Base-by-base conservation (phyloP, 2,888 invertebrate genomes). In the Philopedon plagiatum region DNA sequence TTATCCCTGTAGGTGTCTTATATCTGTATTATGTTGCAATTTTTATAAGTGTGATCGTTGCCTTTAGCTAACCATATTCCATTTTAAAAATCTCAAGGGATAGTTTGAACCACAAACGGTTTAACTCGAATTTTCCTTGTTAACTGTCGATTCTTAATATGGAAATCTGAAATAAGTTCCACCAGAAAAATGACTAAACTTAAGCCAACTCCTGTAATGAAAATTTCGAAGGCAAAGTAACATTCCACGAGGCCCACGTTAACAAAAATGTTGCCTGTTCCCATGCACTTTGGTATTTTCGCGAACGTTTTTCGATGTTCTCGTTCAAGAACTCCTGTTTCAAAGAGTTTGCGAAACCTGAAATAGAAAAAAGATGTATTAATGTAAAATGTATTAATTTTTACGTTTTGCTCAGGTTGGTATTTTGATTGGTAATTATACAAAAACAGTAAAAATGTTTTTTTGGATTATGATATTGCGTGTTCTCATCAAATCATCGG, bases 141-240 rank as follows among this genome's bases (percentile, higher is more conserved):
- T 44, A 37, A 8, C 11, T 41, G 23, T 8, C 29, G 8, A 29
- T 49, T 49, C 21, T 49, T 21, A 39, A 57, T 7, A 23, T 67
- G 46, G 7, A 54, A 21, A 3, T 39, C 18, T 0, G 54, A 39
- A 37, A 54, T 32, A 11, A 64, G 29, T 29, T 73, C 74, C 29
- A 66, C 18, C 1, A 62, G 1, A 15, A 74, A 67, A 32, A 71
- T 29, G 11, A 58, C 1, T 8, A 74, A 39, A 60, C 74, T 71
- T 18, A 71, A 39, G 15, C 32, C 4, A 37, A 63, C 19, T 23
- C 74, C 74, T 5, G 34, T 51, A 11, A 49, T 21, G 34, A 67
- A 71, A n/a, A 74, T 32, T 18, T 44, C 37, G 32, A 74, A 67
- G 9, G 74, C 70, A 67, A 74, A 74, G 29, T 71, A 71, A 19